Conservation (phyloP, 1,140 invertebrate genomes). For the Saccostrea echinata region DNA sequence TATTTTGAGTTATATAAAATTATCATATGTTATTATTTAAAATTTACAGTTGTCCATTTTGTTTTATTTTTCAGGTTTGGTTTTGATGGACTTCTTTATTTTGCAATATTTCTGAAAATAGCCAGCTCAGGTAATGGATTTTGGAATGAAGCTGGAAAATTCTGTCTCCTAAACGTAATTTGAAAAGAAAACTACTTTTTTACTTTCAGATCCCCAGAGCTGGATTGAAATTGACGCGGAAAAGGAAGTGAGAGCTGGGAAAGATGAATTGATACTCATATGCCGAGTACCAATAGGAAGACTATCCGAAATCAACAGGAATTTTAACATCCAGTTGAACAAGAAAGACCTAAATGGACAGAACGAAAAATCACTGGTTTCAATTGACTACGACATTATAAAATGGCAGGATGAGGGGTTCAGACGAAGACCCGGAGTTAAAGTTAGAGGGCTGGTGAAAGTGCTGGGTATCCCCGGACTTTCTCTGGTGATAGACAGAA, state of each 20-base stretch:
- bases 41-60: too few relatives aligned
- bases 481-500: not conserved
- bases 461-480: not conserved
- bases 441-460: not conserved
- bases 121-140: too few relatives aligned
- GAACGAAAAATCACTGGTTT: not conserved
- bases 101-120: too few relatives aligned
- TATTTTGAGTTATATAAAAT: too few relatives aligned
- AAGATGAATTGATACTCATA: not conserved
- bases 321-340: not conserved
- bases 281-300: not conserved
- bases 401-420: not conserved
- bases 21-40: too few relatives aligned
- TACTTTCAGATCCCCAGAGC: not conserved
- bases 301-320: not conserved
- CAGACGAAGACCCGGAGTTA: not conserved
- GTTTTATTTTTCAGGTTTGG: too few relatives aligned
- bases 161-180: too few relatives aligned
- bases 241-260: not conserved
- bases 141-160: too few relatives aligned
- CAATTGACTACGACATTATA: not conserved
- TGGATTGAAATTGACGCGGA: not conserved
- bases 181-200: not conserved
- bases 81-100: too few relatives aligned
- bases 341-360: not conserved